A percentile compares a stretch with the other conserved stretches of the same genome.
Evolutionary conservation across 2,797 vertebrate species (phyloP).

Genomic region (Enteromius afrohamiltoni): DNA sequence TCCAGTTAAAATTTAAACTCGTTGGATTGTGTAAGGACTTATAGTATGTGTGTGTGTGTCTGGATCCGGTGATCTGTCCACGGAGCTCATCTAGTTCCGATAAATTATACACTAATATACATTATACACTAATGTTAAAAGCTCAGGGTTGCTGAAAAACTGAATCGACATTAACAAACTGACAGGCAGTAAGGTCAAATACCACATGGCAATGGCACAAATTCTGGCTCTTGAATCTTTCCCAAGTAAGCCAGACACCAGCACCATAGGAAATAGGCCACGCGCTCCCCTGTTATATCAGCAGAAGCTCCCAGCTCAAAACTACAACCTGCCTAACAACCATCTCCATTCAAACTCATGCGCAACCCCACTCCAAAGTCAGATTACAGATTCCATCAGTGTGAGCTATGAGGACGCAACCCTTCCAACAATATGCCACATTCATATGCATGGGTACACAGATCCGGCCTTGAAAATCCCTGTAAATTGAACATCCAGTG

Average conservation of each 20-base stretch:
- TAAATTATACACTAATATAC: too few relatives aligned
- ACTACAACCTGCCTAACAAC: constrained; percentile 23
- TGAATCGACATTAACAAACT: constrained; percentile 27
- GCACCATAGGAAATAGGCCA: constrained; percentile 15
- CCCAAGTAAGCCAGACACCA: constrained; percentile 43
- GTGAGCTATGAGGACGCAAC: constrained; percentile 8
- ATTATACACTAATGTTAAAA: not conserved
- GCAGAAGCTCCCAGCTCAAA: not conserved
- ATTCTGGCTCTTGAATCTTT: constrained; percentile 30
- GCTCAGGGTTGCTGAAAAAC: not conserved
- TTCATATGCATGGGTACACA: constrained; percentile 48
- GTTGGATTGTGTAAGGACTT: too few relatives aligned
- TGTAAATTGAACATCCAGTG: constrained; percentile 53
- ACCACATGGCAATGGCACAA: constrained; percentile 44
- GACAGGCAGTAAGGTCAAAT: constrained; percentile 49
- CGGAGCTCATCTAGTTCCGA: too few relatives aligned
- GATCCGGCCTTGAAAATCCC: constrained; percentile 61
- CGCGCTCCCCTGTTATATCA: not conserved
- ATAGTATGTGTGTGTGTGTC: too few relatives aligned
- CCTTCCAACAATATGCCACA: constrained; percentile 41
- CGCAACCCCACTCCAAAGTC: constrained; percentile 11
- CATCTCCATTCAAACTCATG: constrained; percentile 38
- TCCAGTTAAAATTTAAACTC: too few relatives aligned
- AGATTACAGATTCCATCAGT: constrained; percentile 46
- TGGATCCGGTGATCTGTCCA: too few relatives aligned